Percentiles rank a stretch among this genome's conserved stretches.
Evolutionary conservation across 2,113 vertebrate species (phyloP).

Genomic region (Nyctereutes procyonoides): DNA sequence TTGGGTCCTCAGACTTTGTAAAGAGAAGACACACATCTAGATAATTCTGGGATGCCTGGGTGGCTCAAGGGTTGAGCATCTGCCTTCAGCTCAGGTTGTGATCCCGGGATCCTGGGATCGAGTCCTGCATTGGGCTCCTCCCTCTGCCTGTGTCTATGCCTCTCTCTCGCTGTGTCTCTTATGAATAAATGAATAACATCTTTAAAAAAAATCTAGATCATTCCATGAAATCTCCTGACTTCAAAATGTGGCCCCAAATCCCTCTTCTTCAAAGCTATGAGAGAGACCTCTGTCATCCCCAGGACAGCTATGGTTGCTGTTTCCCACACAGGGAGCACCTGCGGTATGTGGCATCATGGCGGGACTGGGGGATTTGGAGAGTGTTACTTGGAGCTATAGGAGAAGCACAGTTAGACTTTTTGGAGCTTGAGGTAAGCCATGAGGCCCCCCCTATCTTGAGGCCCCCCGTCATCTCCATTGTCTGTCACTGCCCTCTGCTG

Average conservation of each 20-base stretch:
- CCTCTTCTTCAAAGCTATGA: background rate
- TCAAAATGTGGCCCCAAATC: background rate
- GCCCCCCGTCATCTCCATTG: fast-evolving
- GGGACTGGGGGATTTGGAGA: background rate
- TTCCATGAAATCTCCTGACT: background rate
- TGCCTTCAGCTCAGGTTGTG: too few relatives aligned
- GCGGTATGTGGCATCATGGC: fast-evolving
- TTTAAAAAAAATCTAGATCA: background rate
- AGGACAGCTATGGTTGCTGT: background rate
- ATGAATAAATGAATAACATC: too few relatives aligned
- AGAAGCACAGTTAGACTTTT: background rate
- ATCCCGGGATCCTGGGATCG: too few relatives aligned
- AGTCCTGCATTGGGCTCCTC: too few relatives aligned
- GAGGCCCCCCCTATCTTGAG: background rate
- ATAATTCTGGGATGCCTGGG: background rate
- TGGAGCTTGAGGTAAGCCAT: background rate
- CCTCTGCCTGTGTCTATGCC: too few relatives aligned
- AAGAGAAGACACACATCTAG: background rate
- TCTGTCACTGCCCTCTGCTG: background rate
- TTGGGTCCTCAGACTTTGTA: background rate
- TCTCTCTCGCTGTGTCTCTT: too few relatives aligned
- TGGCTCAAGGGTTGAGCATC: too few relatives aligned
- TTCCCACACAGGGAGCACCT: background rate
- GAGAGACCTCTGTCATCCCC: background rate
- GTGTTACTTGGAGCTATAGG: background rate